phyloP scores from a whole-genome alignment of 2,113 vertebrate species.

The Bombycilla garrulus region DNA sequence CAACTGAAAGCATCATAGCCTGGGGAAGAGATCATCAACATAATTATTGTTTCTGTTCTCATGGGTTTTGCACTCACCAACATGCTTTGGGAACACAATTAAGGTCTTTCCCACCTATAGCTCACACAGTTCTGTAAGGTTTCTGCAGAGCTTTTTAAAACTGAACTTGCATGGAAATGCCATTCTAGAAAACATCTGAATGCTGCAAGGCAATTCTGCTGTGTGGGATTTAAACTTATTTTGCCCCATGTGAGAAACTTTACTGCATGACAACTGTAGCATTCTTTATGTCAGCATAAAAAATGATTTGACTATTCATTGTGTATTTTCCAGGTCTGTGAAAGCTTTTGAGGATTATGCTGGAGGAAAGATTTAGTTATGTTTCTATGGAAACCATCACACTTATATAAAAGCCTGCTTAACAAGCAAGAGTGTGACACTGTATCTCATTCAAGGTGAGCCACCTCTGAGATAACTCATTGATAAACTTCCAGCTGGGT shows the following conservation, averaged over 20 bases:
- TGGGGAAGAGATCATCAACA: background rate
- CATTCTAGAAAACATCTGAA: background rate
- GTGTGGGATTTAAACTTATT: conserved; percentile 16
- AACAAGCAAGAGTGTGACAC: conserved; percentile 61
- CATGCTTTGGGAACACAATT: background rate
- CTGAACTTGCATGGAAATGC: background rate
- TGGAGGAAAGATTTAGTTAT: conserved; percentile 68
- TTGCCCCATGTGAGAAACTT: conserved; percentile 4
- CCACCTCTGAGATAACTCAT: conserved; percentile 36
- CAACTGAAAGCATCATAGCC: background rate
- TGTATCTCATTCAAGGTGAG: conserved; percentile 66
- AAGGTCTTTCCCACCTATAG: background rate
- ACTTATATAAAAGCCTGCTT: conserved; percentile 62
- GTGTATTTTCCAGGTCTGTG: conserved; percentile 49
- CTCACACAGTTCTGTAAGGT: background rate
- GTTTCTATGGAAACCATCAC: conserved; percentile 77
- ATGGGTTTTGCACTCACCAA: background rate
- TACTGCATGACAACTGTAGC: conserved; percentile 42
- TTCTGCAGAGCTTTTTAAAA: background rate
- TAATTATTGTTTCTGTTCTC: background rate
- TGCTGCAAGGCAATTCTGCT: background rate
- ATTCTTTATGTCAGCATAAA: conserved; percentile 57
- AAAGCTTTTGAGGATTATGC: conserved; percentile 64
- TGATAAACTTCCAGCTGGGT: conserved; percentile 54
- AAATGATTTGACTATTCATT: conserved; percentile 62